These are phyloP conservation scores for Cervus canadensis DNA, from an alignment of 2,113 vertebrate genomes.

Conservation along the genomic window DNA sequence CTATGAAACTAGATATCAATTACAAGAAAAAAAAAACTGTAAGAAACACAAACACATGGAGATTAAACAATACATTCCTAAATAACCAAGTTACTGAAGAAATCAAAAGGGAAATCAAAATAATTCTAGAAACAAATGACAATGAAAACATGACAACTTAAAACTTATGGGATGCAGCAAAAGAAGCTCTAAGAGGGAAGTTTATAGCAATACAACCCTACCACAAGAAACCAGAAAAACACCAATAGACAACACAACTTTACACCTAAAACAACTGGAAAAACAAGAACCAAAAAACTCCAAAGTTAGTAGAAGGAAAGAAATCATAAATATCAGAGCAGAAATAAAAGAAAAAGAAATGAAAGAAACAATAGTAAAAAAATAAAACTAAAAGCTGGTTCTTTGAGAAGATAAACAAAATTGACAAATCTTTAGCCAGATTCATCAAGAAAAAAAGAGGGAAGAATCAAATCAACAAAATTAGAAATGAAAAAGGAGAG, in stretches of 20 bases:
- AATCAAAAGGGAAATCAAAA: neutral
- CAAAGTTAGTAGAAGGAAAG: neutral
- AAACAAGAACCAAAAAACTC: neutral
- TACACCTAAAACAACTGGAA: neutral
- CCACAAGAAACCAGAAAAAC: neutral
- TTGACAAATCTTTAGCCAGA: neutral
- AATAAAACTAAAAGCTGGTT: neutral
- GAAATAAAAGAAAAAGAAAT: neutral
- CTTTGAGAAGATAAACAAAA: neutral
- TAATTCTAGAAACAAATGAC: neutral
- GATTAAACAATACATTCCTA: neutral
- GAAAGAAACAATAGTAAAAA: neutral
- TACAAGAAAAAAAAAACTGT: neutral
- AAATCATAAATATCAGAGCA: neutral
- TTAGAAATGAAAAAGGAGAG: neutral
- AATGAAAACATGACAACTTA: neutral
- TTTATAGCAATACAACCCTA: neutral
- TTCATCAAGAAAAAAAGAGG: neutral
- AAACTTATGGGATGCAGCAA: neutral
- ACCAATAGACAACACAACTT: fast-evolving
- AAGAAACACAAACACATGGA: neutral
- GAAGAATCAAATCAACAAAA: neutral
- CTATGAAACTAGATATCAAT: neutral
- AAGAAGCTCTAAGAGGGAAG: neutral
- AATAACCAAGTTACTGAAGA: neutral